Base-by-base conservation (phyloP, 2,888 invertebrate genomes). In the Minunthozetes semirufus region DNA sequence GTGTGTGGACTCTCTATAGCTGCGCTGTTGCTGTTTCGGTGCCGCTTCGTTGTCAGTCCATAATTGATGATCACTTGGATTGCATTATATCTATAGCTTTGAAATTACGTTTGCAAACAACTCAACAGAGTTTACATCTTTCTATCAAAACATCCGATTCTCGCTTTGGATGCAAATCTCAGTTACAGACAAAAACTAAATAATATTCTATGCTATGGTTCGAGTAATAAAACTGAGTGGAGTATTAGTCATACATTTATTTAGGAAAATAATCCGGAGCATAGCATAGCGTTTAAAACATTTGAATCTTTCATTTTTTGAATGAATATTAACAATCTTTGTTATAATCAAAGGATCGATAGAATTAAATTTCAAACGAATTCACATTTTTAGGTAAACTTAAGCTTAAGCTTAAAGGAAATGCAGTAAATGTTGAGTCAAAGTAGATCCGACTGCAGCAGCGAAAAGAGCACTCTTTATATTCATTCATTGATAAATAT, bases 401-500 rank as follows among this genome's bases (percentile, higher is more conserved):
- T 42, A 68, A 68, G 29, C 61, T 66, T 33, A 38, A 38, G 27
- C 11, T 38, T 22, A 38, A 22, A 68, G 68, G 68, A 68, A 68
- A 63, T 22, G 42, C n/a, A 42, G n/a, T 33, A 33, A 33, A 68
- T 42, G 17, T 68, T 42, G 68, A 68, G 42, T 68, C 42, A 68
- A 68, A 68, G 68, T 68, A 68, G 68, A 68, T 68, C 42, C 53
- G 59, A 72, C 72, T 72, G 33, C 13, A 48, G 46, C 59, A n/a
- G 33, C 33, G 53, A 53, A 72, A 68, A 68, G 68, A 68, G 68
- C 22, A 29, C 33, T 42, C 68, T 46, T 68, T 68, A 56, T 46
- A 73, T 73, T 33, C 66, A 72, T 72, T 38, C 27, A 73, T 73
- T 42, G 42, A 73, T 66, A 63, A 33, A 73, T 73, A 63, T 61